phyloP scores from a whole-genome alignment of 2,113 vertebrate genomes.

The Anas platyrhynchos region DNA sequence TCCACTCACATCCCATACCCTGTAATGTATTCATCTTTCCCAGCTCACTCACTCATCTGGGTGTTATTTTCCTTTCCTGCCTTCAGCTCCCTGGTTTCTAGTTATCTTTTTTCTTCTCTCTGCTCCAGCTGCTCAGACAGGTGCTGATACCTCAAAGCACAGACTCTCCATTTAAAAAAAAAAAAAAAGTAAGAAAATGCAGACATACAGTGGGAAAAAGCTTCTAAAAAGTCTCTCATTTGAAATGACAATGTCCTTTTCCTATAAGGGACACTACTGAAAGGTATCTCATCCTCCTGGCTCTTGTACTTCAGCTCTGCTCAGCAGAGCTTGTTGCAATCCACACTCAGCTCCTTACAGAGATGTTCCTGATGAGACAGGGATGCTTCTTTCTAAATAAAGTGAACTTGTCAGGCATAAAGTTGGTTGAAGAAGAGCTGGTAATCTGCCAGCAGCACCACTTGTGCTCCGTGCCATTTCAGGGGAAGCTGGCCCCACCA shows the following conservation, averaged over 20 bases:
- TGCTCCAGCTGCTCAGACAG: not conserved
- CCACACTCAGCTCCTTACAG: not conserved
- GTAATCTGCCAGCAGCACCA: not conserved
- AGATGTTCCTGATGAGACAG: not conserved
- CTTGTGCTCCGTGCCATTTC: fast-evolving
- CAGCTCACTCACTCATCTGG: not conserved
- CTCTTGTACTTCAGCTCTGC: not conserved
- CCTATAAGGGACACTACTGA: not conserved
- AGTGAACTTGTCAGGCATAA: conserved; percentile 1
- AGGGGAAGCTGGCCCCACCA: not conserved
- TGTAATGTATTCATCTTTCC: not conserved
- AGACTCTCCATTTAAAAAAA: not conserved
- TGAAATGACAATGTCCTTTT: not conserved
- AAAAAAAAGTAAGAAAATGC: not conserved
- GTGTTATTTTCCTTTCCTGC: not conserved
- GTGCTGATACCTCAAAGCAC: not conserved
- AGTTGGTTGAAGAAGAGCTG: not conserved
- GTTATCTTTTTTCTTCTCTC: not conserved
- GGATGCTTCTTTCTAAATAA: not conserved
- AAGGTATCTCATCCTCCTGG: not conserved
- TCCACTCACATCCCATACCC: not conserved
- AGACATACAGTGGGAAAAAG: not conserved
- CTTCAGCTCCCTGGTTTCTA: not conserved
- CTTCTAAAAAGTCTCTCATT: not conserved
- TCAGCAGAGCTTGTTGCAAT: not conserved